Conservation (phyloP, 2,888 invertebrate genomes). For the Plusia festucae region DNA sequence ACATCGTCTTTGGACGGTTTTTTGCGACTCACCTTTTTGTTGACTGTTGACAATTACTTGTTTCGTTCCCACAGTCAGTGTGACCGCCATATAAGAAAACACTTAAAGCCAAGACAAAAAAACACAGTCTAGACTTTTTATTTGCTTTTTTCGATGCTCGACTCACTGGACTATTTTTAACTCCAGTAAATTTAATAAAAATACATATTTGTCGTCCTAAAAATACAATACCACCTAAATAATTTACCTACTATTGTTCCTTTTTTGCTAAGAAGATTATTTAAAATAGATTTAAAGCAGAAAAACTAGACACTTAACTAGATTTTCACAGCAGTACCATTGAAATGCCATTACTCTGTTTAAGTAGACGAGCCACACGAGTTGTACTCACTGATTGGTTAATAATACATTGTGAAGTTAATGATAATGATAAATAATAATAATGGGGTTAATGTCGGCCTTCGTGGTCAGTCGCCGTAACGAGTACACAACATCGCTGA, state of each 20-base stretch:
- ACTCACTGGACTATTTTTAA: no score
- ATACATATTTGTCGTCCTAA: neutral
- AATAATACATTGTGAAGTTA: constrained; percentile 42
- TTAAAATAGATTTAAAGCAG: no score
- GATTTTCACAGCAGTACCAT: no score
- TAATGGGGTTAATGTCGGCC: constrained; percentile 42
- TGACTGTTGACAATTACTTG: constrained; percentile 74
- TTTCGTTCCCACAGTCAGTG: constrained; percentile 69
- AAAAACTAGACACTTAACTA: no score
- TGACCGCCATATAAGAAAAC: constrained; percentile 64
- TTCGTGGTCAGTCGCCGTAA: constrained; percentile 55
- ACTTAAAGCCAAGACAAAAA: constrained; percentile 49
- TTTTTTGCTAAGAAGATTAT: neutral
- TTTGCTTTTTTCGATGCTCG: constrained; percentile 42
- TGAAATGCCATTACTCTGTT: constrained; percentile 20
- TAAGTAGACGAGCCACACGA: constrained; percentile 38
- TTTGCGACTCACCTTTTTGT: constrained; percentile 67
- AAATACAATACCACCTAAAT: neutral
- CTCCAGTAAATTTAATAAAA: no score
- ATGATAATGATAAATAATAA: constrained; percentile 59
- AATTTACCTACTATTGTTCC: neutral
- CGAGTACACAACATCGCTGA: constrained; percentile 55
- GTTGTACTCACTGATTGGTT: constrained; percentile 48
- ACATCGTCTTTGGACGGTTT: constrained; percentile 70
- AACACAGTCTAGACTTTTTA: constrained; percentile 49